phyloP scores from a whole-genome alignment of 1,140 invertebrate genomes.

The Ceratina australensis region DNA sequence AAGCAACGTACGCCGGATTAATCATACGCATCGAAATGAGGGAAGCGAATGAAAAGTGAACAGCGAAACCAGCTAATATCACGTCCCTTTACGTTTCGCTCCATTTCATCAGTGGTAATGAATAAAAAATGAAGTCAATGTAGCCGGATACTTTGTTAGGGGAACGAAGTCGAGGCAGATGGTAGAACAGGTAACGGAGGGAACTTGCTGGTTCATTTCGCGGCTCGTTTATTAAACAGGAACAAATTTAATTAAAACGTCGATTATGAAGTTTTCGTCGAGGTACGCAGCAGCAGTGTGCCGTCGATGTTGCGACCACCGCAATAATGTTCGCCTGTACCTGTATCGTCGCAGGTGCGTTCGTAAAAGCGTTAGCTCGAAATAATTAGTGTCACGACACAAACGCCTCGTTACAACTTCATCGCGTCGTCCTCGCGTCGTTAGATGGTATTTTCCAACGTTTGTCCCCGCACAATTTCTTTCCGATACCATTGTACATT shows the following conservation, averaged over 20 bases:
- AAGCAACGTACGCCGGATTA: not conserved
- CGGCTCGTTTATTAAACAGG: slow-evolving; percentile 1
- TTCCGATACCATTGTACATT: too few relatives aligned
- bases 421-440: not conserved
- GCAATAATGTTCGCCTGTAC: slow-evolving; percentile 1
- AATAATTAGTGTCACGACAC: not conserved
- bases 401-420: not conserved
- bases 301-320: not conserved
- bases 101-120: not conserved
- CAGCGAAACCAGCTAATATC: too few relatives aligned
- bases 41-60: too few relatives aligned
- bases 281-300: not conserved
- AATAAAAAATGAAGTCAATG: not conserved
- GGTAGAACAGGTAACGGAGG: not conserved
- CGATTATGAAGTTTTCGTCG: slow-evolving; percentile 7
- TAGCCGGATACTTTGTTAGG: not conserved
- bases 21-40: too few relatives aligned
- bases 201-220: not conserved
- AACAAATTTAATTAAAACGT: slow-evolving; percentile 41
- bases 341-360: not conserved
- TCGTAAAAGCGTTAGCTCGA: not conserved
- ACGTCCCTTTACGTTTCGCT: not conserved
- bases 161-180: not conserved
- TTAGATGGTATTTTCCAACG: too few relatives aligned
- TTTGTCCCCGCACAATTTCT: too few relatives aligned